These are phyloP conservation scores for Chaetophractus vellerosus DNA, from an alignment of 2,797 vertebrate species.

Conservation along the genomic window DNA sequence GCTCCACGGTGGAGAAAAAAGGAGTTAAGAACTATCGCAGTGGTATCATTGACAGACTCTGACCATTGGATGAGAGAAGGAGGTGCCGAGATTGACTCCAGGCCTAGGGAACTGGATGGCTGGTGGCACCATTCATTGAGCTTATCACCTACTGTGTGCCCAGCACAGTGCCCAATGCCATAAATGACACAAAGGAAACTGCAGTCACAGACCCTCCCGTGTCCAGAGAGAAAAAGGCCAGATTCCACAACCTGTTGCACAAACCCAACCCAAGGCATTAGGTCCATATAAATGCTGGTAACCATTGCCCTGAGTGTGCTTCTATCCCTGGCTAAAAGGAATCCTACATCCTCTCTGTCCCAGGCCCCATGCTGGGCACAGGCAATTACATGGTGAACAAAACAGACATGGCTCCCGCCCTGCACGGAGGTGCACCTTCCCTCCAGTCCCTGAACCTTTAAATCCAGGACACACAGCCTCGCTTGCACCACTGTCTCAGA, in stretches of 20 bases:
- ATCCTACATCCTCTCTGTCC: background rate
- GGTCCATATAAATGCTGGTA: background rate
- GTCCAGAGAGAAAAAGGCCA: background rate
- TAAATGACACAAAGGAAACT: background rate
- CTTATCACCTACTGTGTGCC: background rate
- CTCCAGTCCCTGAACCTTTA: background rate
- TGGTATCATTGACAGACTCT: background rate
- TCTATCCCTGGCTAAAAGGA: background rate
- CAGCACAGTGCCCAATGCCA: background rate
- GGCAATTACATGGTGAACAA: background rate
- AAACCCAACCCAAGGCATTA: background rate
- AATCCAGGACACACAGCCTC: background rate
- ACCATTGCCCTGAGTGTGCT: background rate
- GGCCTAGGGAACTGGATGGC: background rate
- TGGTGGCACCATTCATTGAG: background rate
- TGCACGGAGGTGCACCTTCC: background rate
- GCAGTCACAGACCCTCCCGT: background rate
- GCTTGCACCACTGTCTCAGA: background rate
- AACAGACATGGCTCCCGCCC: background rate
- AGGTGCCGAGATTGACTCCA: background rate
- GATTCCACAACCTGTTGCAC: background rate
- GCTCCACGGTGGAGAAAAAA: background rate
- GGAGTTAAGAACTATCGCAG: background rate
- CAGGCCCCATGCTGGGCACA: background rate
- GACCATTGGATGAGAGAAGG: background rate